These are phyloP conservation scores for Drosophila trapezifrons DNA, from an alignment of 1,140 invertebrate genomes.

Conservation along the genomic window DNA sequence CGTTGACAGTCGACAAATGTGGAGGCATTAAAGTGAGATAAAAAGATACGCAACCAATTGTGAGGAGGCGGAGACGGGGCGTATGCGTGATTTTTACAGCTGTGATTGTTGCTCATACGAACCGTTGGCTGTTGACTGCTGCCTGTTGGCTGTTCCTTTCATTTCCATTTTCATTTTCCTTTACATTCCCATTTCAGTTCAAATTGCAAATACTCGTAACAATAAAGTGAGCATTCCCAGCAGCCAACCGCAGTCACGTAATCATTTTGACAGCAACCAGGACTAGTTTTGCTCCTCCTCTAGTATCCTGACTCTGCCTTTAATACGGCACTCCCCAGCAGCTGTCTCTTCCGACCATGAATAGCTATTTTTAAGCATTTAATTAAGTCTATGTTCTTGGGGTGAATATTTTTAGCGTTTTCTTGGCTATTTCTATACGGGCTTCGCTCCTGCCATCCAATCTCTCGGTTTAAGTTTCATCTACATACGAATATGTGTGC, in stretches of 20 bases:
- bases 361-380: conserved; percentile 59
- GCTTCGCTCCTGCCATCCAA: neutral
- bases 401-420: conserved; percentile 35
- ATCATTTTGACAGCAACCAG: conserved; percentile 45
- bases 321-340: conserved; percentile 16
- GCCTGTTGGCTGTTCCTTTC: conserved; percentile 6
- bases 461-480: conserved; percentile 14
- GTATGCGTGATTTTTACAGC: conserved; percentile 73
- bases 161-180: conserved; percentile 10
- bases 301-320: conserved; percentile 5
- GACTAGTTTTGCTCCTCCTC: conserved; percentile 19
- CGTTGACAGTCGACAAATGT: conserved; percentile 76
- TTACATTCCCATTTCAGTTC: conserved; percentile 33
- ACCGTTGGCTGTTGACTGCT: conserved; percentile 16
- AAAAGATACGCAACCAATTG: conserved; percentile 45
- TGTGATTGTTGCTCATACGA: conserved; percentile 63
- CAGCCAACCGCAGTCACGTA: conserved; percentile 64
- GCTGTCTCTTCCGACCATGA: conserved; percentile 22
- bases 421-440: conserved; percentile 24
- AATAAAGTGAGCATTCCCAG: conserved; percentile 53
- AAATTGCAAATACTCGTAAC: conserved; percentile 65
- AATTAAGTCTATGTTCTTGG: conserved; percentile 33
- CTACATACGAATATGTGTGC: neutral
- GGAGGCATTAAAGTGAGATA: conserved; percentile 50
- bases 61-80: conserved; percentile 31